Percentiles rank a stretch among this genome's conserved stretches.
Evolutionary conservation across 2,888 invertebrate species (phyloP).

Genomic region (Aromia moschata): DNA sequence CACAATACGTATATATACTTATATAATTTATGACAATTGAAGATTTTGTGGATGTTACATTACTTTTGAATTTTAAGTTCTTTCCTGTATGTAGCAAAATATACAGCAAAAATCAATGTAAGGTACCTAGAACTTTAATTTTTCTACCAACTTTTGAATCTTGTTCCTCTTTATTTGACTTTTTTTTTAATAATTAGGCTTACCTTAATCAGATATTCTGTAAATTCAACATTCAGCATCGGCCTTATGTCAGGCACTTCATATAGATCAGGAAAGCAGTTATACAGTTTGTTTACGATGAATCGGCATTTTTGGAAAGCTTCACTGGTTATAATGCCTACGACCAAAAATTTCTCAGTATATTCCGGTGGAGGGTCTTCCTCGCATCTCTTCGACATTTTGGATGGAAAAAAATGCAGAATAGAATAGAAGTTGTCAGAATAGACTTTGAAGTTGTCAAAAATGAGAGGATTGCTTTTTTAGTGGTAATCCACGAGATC

Average conservation of each 20-base stretch:
- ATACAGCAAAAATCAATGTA: too few relatives aligned
- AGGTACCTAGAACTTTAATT: too few relatives aligned
- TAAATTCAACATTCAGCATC: slow-evolving; percentile 59
- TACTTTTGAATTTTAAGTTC: too few relatives aligned
- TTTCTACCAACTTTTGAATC: too few relatives aligned
- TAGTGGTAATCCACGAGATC: too few relatives aligned
- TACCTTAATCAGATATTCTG: slow-evolving; percentile 52
- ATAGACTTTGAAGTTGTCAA: not conserved
- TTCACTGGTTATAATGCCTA: slow-evolving; percentile 53
- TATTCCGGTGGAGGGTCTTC: not conserved
- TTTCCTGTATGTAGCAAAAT: too few relatives aligned
- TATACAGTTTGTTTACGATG: slow-evolving; percentile 50
- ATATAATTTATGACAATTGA: too few relatives aligned
- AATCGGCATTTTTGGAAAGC: slow-evolving; percentile 58
- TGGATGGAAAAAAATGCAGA: not conserved
- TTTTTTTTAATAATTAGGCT: too few relatives aligned
- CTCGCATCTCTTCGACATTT: slow-evolving; percentile 1
- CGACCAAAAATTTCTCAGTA: slow-evolving; percentile 48
- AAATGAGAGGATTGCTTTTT: too few relatives aligned
- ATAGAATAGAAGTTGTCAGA: not conserved
- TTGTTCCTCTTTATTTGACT: too few relatives aligned
- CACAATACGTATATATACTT: too few relatives aligned
- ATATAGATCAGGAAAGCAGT: slow-evolving; percentile 53
- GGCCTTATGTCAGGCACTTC: slow-evolving; percentile 52
- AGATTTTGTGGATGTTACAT: too few relatives aligned